Evolutionary conservation across 2,113 vertebrate species (phyloP), one percentile per base, ranked within the genome.

Genomic region (Tyto alba): DNA sequence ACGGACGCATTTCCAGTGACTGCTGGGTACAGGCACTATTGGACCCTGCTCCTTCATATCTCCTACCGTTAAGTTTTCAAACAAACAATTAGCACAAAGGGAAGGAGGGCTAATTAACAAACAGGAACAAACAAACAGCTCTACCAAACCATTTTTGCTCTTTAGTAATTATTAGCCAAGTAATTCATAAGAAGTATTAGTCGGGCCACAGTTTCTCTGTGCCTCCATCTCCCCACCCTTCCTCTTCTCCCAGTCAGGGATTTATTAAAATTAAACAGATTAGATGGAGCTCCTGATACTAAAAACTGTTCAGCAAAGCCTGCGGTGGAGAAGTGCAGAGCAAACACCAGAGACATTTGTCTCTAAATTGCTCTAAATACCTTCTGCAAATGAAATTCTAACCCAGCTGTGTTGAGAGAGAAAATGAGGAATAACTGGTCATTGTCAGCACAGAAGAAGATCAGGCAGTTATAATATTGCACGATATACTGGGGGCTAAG

Each of bases 201-300:
- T 96, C 66, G 43, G 94, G 96, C 95, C 97, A 95, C 94, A 96
- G 97, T 97, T 95, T 97, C 93, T 97, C 94, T 96, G 81, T 85
- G 89, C 88, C 81, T 89, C 94, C 92, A 93, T 90, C 68, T 93
- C 85, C 91, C 81, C 88, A 93, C 79, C 94, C 96, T 96, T 94
- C 72, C 72, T 85, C 81, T 92, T 98, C 95, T 98, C 98, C 98
- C 98, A 98, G 97, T 96, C 97, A 98, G 97, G 98, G 98, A 98
- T 98, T 98, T 98, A 98, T 98, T 98, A 98, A 98, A 98, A 98
- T 98, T 98, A 98, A 98, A 98, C 98, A 98, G 98, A 98, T 98
- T 98, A 98, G 98, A 98, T 98, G 96, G 94, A 98, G 97, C 98
- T 98, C 97, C 98, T 97, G 98, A 98, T 98, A 98, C 96, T 92